Evolutionary conservation across 2,888 invertebrate species (phyloP).

Genomic region (Apamea crenata): DNA sequence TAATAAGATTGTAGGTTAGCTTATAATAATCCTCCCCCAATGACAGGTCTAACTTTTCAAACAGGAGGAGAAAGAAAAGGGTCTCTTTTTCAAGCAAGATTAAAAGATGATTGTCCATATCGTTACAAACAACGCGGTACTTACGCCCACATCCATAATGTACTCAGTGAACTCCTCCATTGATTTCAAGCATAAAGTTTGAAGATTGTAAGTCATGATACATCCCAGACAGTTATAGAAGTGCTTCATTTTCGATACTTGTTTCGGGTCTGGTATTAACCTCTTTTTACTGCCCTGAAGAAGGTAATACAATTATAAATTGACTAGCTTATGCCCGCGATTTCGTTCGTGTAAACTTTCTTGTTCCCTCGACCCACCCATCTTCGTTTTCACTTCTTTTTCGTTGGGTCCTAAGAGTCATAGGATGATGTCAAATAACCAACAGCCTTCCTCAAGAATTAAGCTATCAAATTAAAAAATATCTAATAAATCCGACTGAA

Average conservation of each 20-base stretch:
- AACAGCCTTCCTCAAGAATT: too few species aligned
- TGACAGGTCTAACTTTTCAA: not conserved
- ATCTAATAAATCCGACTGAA: too few species aligned
- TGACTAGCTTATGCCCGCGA: not conserved
- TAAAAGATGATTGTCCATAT: not conserved
- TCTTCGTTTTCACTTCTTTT: not conserved
- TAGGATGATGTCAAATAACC: too few species aligned
- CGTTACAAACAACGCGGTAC: conserved; percentile 51
- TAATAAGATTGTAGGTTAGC: not conserved
- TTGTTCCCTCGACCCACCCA: not conserved
- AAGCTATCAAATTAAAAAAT: too few species aligned
- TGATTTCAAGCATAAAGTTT: conserved; percentile 94
- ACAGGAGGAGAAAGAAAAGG: not conserved
- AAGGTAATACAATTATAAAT: not conserved
- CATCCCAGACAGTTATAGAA: conserved; percentile 96
- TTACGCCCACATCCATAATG: conserved; percentile 94
- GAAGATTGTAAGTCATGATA: conserved; percentile 97
- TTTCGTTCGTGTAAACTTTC: not conserved
- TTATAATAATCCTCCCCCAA: not conserved
- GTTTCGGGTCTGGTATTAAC: conserved; percentile 92
- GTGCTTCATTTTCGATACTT: conserved; percentile 92
- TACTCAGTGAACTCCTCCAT: conserved; percentile 94
- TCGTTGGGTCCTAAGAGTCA: too few species aligned
- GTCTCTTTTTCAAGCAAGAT: not conserved
- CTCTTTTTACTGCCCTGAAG: conserved; percentile 92